phyloP scores from a whole-genome alignment of 2,888 invertebrate species.

The Drosophila lacicola region DNA sequence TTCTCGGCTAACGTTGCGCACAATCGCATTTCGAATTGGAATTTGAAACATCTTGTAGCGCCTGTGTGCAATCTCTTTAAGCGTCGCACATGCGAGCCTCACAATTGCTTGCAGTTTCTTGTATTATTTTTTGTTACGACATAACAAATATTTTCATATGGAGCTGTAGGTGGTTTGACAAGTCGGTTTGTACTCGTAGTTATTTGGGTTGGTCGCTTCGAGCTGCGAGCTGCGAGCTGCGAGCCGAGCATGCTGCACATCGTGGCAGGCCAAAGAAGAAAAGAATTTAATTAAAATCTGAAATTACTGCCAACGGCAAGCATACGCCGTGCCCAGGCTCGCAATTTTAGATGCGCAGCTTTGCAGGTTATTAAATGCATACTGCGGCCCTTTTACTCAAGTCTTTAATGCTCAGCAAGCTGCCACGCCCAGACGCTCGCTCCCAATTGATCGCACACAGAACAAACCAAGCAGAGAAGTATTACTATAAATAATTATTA shows the following conservation, averaged over 20 bases:
- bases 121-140: conserved; percentile 45
- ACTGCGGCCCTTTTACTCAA: conserved; percentile 30
- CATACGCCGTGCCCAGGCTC: conserved; percentile 48
- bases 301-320: conserved; percentile 71
- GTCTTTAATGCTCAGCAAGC: conserved; percentile 32
- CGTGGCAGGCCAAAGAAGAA: conserved; percentile 57
- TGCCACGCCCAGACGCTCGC: conserved; percentile 22
- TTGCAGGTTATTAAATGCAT: conserved; percentile 60
- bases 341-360: conserved; percentile 64
- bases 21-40: conserved; percentile 21
- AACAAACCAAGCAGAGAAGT: background rate
- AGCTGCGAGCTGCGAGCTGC: conserved; percentile 34
- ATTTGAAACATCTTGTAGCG: conserved; percentile 27
- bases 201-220: conserved; percentile 49
- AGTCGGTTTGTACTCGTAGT: conserved; percentile 17
- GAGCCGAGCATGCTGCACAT: conserved; percentile 37
- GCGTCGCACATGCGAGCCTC: conserved; percentile 15
- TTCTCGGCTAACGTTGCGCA: conserved; percentile 6
- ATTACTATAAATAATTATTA: conserved; percentile 56
- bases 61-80: conserved; percentile 13
- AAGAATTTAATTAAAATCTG: conserved; percentile 79
- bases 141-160: conserved; percentile 58
- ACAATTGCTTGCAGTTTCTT: conserved; percentile 44
- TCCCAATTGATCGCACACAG: background rate
- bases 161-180: conserved; percentile 3